A percentile compares a stretch with the other conserved stretches of the same genome.
Conservation (phyloP, 2,113 vertebrate genomes). For the Brachionichthys hirsutus region DNA sequence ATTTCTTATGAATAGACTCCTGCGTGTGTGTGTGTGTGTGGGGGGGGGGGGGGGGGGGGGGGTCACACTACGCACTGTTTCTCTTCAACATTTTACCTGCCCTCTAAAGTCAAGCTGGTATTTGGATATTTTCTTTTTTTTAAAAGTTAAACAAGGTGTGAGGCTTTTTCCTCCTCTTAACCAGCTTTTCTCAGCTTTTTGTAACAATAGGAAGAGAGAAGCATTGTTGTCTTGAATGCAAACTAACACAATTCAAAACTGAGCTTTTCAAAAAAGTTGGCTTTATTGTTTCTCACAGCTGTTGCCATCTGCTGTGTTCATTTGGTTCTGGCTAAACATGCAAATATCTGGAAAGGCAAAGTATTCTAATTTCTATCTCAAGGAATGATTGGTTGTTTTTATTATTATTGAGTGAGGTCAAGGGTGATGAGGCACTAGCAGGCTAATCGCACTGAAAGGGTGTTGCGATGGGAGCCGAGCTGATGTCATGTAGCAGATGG, state of each 20-base stretch:
- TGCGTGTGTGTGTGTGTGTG: constrained; percentile 1
- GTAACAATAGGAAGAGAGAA: constrained; percentile 7
- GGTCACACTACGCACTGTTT: constrained; percentile 23
- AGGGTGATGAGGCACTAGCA: too few species aligned
- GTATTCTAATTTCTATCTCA: constrained; percentile 47
- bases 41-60: neutral
- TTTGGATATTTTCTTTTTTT: too few species aligned
- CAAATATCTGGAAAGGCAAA: constrained; percentile 46
- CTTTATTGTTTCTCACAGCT: constrained; percentile 31
- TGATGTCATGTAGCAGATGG: too few species aligned
- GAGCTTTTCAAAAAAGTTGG: constrained; percentile 10
- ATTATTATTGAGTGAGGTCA: too few species aligned
- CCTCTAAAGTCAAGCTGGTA: constrained; percentile 16
- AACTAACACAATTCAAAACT: constrained; percentile 4
- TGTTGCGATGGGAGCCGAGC: too few species aligned
- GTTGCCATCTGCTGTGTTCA: constrained; percentile 44
- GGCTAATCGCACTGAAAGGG: too few species aligned
- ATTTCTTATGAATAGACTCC: constrained; percentile 43
- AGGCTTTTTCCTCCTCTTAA: neutral
- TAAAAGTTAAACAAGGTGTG: neutral
- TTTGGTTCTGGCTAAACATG: constrained; percentile 34
- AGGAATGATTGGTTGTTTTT: too few species aligned
- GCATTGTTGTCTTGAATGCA: constrained; percentile 11
- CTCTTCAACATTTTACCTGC: constrained; percentile 26
- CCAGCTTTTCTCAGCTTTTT: constrained; percentile 8